Conservation (phyloP, 2,797 vertebrate genomes). For the Bovichtus variegatus region DNA sequence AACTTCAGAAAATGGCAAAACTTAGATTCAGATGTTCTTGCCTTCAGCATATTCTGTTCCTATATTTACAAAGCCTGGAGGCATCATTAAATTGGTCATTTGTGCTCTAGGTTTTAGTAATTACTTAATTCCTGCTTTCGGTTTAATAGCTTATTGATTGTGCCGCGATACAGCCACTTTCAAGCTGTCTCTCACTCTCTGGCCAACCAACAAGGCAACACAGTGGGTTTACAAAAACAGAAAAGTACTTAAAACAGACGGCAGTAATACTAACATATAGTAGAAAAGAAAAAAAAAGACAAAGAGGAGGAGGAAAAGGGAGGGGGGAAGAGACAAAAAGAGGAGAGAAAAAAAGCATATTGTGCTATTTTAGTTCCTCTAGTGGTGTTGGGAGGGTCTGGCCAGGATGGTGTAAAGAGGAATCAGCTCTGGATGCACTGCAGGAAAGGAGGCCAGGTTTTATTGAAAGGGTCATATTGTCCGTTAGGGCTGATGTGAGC, state of each 20-base stretch:
- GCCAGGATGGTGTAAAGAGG: too few relatives aligned
- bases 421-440: too few relatives aligned
- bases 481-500: neutral
- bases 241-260: neutral
- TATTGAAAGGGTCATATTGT: neutral
- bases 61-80: neutral
- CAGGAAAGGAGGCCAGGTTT: too few relatives aligned
- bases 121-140: neutral
- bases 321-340: too few relatives aligned
- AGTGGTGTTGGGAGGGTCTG: too few relatives aligned
- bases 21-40: slow-evolving; percentile 7
- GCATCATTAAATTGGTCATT: neutral
- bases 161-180: too few relatives aligned
- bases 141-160: neutral
- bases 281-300: neutral
- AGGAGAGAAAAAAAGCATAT: too few relatives aligned
- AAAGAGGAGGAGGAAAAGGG: too few relatives aligned
- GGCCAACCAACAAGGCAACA: too few relatives aligned
- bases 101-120: neutral
- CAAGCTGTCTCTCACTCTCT: too few relatives aligned
- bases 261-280: neutral
- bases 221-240: too few relatives aligned
- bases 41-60: neutral
- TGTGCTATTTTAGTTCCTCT: too few relatives aligned
- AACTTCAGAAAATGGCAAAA: slow-evolving; percentile 28